A percentile compares a stretch with the other conserved stretches of the same genome.
Conservation (phyloP, 2,113 vertebrate genomes). For the western clawed frog (Xenopus tropicalis) region DNA sequence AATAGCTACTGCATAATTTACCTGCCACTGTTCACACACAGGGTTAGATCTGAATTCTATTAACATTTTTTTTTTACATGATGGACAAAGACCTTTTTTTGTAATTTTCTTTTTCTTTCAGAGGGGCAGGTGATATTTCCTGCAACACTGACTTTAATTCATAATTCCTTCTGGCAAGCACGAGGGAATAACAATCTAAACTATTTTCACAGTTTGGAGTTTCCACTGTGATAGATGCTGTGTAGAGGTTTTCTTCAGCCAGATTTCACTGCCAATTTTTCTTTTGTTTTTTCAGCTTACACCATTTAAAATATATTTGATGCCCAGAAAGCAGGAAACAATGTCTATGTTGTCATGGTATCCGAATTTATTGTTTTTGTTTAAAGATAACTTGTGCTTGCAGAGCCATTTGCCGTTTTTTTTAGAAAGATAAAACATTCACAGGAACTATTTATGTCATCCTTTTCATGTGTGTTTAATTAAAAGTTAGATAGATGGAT, state of each 20-base stretch:
- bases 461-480: too few species aligned
- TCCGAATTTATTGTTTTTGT: slow-evolving; percentile 42
- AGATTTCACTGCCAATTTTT: slow-evolving; percentile 51
- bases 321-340: slow-evolving; percentile 28
- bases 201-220: slow-evolving; percentile 45
- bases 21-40: slow-evolving; percentile 8
- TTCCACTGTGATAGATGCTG: slow-evolving; percentile 44
- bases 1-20: not conserved
- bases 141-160: slow-evolving; percentile 48
- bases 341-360: slow-evolving; percentile 49
- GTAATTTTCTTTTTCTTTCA: slow-evolving; percentile 52
- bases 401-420: not conserved
- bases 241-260: slow-evolving; percentile 42
- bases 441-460: too few species aligned
- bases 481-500: too few species aligned
- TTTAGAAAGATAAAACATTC: too few species aligned
- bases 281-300: slow-evolving; percentile 54
- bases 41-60: not conserved
- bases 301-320: slow-evolving; percentile 54
- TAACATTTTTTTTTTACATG: slow-evolving; percentile 15
- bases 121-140: slow-evolving; percentile 55
- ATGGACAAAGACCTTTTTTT: slow-evolving; percentile 37
- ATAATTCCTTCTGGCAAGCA: slow-evolving; percentile 50
- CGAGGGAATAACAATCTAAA: slow-evolving; percentile 50
- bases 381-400: not conserved